phyloP scores from a whole-genome alignment of 2,888 invertebrate species.

The Hemaris fuciformis region DNA sequence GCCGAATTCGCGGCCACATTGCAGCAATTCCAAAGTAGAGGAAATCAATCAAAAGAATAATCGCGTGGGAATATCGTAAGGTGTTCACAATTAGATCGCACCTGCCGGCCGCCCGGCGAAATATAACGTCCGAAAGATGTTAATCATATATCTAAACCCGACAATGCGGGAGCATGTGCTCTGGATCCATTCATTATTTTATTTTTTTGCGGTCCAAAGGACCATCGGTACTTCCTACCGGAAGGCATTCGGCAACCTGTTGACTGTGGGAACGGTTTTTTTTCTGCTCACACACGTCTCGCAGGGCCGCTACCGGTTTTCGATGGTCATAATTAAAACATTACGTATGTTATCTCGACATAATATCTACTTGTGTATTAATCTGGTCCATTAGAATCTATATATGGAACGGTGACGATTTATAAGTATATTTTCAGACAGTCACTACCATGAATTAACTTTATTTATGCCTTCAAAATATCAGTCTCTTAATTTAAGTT shows the following conservation, averaged over 20 bases:
- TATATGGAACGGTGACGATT: not conserved
- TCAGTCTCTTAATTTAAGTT: too few species aligned
- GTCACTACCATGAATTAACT: too few species aligned
- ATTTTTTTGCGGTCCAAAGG: slow-evolving; percentile 52
- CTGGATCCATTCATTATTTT: slow-evolving; percentile 53
- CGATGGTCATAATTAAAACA: slow-evolving; percentile 38
- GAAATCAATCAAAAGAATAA: slow-evolving; percentile 42
- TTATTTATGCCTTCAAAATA: too few species aligned
- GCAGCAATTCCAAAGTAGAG: slow-evolving; percentile 35
- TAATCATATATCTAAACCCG: slow-evolving; percentile 51
- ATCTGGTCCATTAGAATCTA: not conserved
- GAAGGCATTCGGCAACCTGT: slow-evolving; percentile 78
- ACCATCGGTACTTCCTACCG: slow-evolving; percentile 79
- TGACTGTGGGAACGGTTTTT: slow-evolving; percentile 72
- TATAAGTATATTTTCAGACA: too few species aligned
- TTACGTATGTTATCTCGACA: slow-evolving; percentile 34
- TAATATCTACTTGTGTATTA: slow-evolving; percentile 22
- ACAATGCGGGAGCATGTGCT: slow-evolving; percentile 61
- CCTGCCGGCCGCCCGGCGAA: slow-evolving; percentile 53
- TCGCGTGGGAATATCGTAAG: slow-evolving; percentile 65
- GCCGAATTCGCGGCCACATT: not conserved
- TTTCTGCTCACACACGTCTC: slow-evolving; percentile 48
- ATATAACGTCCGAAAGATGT: slow-evolving; percentile 60
- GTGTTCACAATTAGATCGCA: slow-evolving; percentile 54
- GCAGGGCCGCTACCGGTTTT: slow-evolving; percentile 53